Evolutionary conservation across 2,888 invertebrate genomes (phyloP), one percentile per base, ranked within the genome.

Genomic region (Nomada fucata): DNA sequence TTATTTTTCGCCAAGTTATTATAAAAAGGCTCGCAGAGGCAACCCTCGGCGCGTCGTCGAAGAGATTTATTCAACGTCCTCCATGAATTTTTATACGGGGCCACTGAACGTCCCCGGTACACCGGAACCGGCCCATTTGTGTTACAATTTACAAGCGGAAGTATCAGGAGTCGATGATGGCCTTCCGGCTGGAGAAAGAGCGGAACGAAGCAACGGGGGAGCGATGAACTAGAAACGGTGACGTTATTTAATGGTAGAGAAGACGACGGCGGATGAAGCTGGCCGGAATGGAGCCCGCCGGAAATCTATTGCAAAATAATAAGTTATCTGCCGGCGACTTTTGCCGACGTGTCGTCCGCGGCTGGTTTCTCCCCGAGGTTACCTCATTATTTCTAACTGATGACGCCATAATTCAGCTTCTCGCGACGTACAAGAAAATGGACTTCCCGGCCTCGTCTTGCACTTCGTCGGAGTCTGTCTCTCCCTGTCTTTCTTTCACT

Each of bases 331-430:
- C 82, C 50, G 78, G 82, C 82, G 89, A 91, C 88, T 90, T 91
- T 90, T 90, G 90, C 89, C 89, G 91, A 91, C 90, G 90, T 89
- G 89, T 90, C 89, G 88, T 81, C 85, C 85, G 76, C 79, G 82
- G 79, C 73, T 86, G 86, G 89, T 76, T 89, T 86, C 88, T 82
- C 87, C 82, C 85, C 79, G 90, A 86, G 90, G 87, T 89, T 87
- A 90, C 89, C 91, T 92, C 91, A 91, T 92, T 92, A 92, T 92
- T 92, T 92, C 90, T 92, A 92, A 92, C 91, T 91, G 91, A 92
- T 91, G 91, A 91, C 88, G 90, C 91, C 88, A 92, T 92, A 92
- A 92, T 92, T 92, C 91, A 92, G 89, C 88, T 84, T 86, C 26
- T 76, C 84, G 87, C 86, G 91, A 91, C 91, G 90, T 90, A 89